Conservation (phyloP, 1,140 invertebrate species). For the Neodiprion pinetum region DNA sequence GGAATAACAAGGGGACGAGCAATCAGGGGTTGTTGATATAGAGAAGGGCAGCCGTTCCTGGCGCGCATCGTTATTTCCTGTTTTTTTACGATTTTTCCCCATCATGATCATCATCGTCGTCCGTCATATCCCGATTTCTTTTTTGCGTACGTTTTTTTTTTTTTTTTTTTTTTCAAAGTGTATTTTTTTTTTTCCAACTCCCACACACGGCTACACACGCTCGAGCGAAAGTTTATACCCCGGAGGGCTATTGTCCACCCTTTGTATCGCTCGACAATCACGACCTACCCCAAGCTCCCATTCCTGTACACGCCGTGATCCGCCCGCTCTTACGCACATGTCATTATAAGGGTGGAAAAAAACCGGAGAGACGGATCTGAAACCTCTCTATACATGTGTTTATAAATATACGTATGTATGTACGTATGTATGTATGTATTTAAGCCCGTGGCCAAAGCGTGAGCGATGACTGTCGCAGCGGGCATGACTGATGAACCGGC, state of each 20-base stretch:
- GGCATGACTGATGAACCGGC: slow-evolving; percentile 59
- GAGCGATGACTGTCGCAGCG: slow-evolving; percentile 47
- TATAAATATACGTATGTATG: background rate
- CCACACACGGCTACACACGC: background rate
- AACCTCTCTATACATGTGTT: background rate
- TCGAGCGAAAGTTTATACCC: slow-evolving; percentile 24
- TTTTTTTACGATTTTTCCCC: too few species aligned
- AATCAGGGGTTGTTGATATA: background rate
- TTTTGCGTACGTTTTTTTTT: background rate
- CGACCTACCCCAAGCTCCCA: slow-evolving; percentile 46
- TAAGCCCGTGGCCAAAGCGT: slow-evolving; percentile 32
- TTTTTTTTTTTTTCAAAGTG: background rate
- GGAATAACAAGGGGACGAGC: background rate
- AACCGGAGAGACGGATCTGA: background rate
- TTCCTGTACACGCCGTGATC: slow-evolving; percentile 6
- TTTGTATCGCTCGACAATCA: slow-evolving; percentile 58
- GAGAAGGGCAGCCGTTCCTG: too few species aligned
- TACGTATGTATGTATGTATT: background rate
- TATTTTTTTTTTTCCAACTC: background rate
- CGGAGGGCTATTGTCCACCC: slow-evolving; percentile 52
- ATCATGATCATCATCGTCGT: too few species aligned
- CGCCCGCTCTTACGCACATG: background rate
- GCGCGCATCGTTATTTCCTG: too few species aligned
- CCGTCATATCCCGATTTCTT: background rate
- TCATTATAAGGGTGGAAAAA: background rate